These are phyloP conservation scores for Corapipo altera DNA, from an alignment of 2,113 vertebrate genomes.

Conservation along the genomic window DNA sequence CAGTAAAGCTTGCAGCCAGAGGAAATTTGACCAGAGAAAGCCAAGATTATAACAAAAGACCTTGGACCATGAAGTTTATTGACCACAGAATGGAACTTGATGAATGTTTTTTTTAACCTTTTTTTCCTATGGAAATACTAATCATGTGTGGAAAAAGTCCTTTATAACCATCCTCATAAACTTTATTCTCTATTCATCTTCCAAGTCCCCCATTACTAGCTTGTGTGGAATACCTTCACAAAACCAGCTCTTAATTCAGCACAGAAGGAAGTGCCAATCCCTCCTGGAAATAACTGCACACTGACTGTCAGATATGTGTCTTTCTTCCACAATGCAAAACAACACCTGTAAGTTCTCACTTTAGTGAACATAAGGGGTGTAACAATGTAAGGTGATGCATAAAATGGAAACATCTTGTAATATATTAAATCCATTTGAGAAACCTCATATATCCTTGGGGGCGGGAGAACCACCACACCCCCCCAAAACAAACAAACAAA, in stretches of 20 bases:
- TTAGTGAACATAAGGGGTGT: not conserved
- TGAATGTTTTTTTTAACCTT: not conserved
- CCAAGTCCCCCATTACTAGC: no score
- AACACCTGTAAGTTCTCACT: not conserved
- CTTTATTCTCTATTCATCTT: not conserved
- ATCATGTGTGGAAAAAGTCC: not conserved
- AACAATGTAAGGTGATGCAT: not conserved
- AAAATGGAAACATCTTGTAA: not conserved
- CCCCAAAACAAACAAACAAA: not conserved
- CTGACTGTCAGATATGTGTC: not conserved
- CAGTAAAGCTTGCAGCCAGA: not conserved
- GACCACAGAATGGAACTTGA: not conserved
- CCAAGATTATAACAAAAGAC: not conserved
- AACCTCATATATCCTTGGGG: not conserved
- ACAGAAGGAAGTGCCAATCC: not conserved
- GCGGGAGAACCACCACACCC: no score
- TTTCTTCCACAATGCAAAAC: not conserved
- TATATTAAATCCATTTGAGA: not conserved
- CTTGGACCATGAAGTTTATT: not conserved
- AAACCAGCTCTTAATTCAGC: not conserved
- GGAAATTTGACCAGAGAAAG: not conserved
- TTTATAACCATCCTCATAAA: not conserved
- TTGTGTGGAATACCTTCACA: not conserved
- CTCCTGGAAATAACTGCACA: not conserved
- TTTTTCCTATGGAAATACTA: not conserved